These are phyloP conservation scores for Hypena proboscidalis DNA, from an alignment of 2,888 invertebrate genomes.

Conservation along the genomic window DNA sequence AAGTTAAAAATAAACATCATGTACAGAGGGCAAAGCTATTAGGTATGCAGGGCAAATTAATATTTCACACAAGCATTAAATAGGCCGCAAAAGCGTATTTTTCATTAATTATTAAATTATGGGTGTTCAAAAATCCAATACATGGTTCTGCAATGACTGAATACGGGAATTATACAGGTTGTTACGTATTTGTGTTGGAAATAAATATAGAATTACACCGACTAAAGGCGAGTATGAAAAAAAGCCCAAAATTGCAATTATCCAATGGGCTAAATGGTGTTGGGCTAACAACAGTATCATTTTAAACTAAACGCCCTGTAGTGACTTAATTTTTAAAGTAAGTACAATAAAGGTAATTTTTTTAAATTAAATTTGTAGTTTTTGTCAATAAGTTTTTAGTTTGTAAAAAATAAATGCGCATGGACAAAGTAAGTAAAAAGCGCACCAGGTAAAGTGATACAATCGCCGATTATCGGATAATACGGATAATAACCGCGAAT, in stretches of 20 bases:
- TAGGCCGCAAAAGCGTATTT: too few relatives aligned
- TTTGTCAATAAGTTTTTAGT: conserved; percentile 35
- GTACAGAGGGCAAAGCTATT: too few relatives aligned
- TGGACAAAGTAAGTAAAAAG: conserved; percentile 62
- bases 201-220: conserved; percentile 3
- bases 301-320: conserved; percentile 4
- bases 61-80: too few relatives aligned
- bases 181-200: conserved; percentile 1
- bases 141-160: too few relatives aligned
- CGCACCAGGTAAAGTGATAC: conserved; percentile 68
- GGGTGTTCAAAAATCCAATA: too few relatives aligned
- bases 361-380: conserved; percentile 18
- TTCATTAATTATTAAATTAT: too few relatives aligned
- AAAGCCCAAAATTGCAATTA: conserved; percentile 27
- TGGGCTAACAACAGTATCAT: conserved; percentile 22
- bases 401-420: conserved; percentile 39
- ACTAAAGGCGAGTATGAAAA: conserved; percentile 12
- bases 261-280: conserved; percentile 31
- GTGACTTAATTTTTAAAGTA: conserved; percentile 7
- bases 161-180: conserved; percentile 5
- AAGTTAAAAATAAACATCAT: too few relatives aligned
- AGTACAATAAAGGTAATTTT: conserved; percentile 5
- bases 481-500: conserved; percentile 34
- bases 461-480: conserved; percentile 35
- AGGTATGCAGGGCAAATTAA: too few relatives aligned